Conservation (phyloP, 2,113 vertebrate species). For the Eolophus roseicapilla region DNA sequence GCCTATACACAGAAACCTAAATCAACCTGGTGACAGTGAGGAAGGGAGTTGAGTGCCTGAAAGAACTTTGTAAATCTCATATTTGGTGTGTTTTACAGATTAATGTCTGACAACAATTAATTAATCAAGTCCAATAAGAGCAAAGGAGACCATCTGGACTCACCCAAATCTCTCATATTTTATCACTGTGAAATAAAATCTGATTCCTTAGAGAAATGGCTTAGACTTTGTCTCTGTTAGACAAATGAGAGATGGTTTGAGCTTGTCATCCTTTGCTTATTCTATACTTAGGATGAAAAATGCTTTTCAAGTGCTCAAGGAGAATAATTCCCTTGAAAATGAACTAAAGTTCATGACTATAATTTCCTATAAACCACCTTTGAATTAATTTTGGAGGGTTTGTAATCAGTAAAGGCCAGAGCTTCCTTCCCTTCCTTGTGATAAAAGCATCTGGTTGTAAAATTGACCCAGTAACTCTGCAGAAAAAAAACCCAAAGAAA, state of each 20-base stretch:
- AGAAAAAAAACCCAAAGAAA: not conserved
- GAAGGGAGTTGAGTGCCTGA: not conserved
- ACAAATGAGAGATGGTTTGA: not conserved
- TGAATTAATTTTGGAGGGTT: not conserved
- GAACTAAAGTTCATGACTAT: not conserved
- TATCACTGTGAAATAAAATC: not conserved
- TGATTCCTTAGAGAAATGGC: not conserved
- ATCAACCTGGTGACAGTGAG: not conserved
- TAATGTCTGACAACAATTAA: not conserved
- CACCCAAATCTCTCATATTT: not conserved
- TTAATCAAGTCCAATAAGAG: not conserved
- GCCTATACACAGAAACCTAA: not conserved
- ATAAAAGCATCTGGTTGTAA: not conserved
- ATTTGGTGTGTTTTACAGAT: not conserved
- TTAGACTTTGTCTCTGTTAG: not conserved
- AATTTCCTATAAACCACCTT: not conserved
- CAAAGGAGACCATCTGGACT: not conserved
- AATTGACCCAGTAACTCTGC: not conserved
- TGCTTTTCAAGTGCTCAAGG: not conserved
- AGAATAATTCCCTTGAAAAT: not conserved
- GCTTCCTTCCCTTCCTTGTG: not conserved
- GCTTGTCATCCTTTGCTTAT: not conserved
- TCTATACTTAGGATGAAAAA: not conserved
- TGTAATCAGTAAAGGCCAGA: not conserved
- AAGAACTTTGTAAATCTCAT: not conserved